Conservation (phyloP, 2,888 invertebrate genomes). For the Athalia rosae region DNA sequence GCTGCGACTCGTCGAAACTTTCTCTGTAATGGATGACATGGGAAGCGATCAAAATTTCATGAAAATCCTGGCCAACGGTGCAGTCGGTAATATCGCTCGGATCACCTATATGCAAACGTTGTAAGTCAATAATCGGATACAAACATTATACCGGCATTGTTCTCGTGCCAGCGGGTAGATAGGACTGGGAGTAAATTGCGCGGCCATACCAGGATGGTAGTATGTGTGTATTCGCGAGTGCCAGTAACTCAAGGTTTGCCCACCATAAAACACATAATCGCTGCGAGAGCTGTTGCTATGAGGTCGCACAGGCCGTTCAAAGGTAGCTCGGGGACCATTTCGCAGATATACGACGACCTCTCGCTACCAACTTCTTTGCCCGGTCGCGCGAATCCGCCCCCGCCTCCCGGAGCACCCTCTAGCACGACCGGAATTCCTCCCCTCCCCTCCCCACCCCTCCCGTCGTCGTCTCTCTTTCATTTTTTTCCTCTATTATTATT, state of each 20-base stretch:
- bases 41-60: no score
- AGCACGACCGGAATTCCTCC: background rate
- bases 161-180: background rate
- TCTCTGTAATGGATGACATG: no score
- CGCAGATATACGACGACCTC: slow-evolving; percentile 46
- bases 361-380: slow-evolving; percentile 38
- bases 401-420: slow-evolving; percentile 15
- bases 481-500: background rate
- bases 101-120: background rate
- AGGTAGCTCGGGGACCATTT: slow-evolving; percentile 45
- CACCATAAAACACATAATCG: slow-evolving; percentile 48
- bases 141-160: background rate
- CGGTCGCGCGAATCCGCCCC: slow-evolving; percentile 29
- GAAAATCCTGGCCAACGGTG: no score
- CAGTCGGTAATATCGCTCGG: background rate
- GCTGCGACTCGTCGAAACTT: no score
- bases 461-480: background rate
- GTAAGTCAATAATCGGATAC: background rate
- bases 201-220: background rate
- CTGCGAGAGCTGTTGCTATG: slow-evolving; percentile 47
- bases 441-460: background rate
- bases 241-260: slow-evolving; percentile 43
- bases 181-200: slow-evolving; percentile 2
- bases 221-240: background rate
- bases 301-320: slow-evolving; percentile 44